Conservation (phyloP, 2,888 invertebrate species). For the Phlogophora meticulosa region DNA sequence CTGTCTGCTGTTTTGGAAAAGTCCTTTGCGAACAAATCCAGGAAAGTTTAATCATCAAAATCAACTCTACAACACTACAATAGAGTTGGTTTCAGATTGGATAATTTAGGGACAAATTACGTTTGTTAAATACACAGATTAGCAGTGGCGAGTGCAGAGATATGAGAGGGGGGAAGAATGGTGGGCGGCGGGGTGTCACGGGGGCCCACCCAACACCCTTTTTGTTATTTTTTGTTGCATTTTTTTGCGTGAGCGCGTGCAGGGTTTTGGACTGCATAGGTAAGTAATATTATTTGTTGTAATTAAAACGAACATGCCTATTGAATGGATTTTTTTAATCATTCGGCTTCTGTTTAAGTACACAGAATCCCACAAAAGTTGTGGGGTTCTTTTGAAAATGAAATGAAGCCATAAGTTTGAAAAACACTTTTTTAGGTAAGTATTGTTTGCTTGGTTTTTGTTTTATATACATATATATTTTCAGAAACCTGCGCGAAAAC, state of each 20-base stretch:
- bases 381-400: neutral
- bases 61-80: conserved; percentile 51
- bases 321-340: conserved; percentile 36
- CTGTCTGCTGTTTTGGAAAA: conserved; percentile 85
- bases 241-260: conserved; percentile 86
- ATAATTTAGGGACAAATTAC: conserved; percentile 77
- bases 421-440: neutral
- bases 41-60: conserved; percentile 51
- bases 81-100: conserved; percentile 69
- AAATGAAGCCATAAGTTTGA: neutral
- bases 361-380: too few relatives aligned
- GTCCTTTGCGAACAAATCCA: conserved; percentile 76
- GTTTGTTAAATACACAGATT: conserved; percentile 86
- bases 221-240: conserved; percentile 87
- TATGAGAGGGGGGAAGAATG: conserved; percentile 79
- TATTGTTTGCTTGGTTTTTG: too few relatives aligned
- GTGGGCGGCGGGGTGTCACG: conserved; percentile 77
- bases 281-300: conserved; percentile 67
- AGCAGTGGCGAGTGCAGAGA: conserved; percentile 89
- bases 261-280: conserved; percentile 79
- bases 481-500: too few relatives aligned
- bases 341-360: conserved; percentile 8
- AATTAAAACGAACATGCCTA: conserved; percentile 47
- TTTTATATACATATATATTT: too few relatives aligned
- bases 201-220: conserved; percentile 84